Base-by-base conservation (phyloP, 2,888 invertebrate species). In the Mantis religiosa region DNA sequence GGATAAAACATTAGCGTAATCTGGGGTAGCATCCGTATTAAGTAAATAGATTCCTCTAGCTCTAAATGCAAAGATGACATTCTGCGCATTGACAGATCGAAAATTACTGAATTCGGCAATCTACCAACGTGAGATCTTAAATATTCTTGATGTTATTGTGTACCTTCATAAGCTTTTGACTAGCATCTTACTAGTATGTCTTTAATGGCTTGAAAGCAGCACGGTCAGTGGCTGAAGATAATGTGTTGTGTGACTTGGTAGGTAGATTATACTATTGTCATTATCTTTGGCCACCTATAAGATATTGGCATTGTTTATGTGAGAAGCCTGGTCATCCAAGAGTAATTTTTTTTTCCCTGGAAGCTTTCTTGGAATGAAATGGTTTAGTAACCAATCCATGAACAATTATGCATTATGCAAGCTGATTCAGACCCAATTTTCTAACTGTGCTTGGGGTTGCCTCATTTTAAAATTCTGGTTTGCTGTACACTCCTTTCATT, bases 321-420 rank as follows among this genome's bases (percentile, higher is more conserved):
- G 92, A 25, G 91, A 92, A 87, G 90, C 90, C 89, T 92, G 92
- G 30, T 91, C 91, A 90, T 92, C 92, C 28, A 92, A 82, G 82
- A 30, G 3, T 3, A 30, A 2, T 30, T 30, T 30, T 30, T 30
- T 30, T 30, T n/a, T n/a, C n/a, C n/a, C n/a, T n/a, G n/a, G 4
- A 30, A 4, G 30, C 30, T 30, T 30, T 30, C 30, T 30, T 30
- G 30, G 30, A 30, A 30, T 30, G 30, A 30, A 30, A 30, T 30
- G 30, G 3, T 30, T 30, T 30, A 30, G 30, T 30, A 30, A 30
- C 30, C 30, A 30, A 30, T 30, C 30, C 30, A 30, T 30, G 30
- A 30, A 30, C 30, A 30, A 30, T 30, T 30, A 4, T 30, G 4
- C 30, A 30, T 30, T 30, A 30, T 30, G 30, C 4, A 30, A 4